Conservation (phyloP, 2,888 invertebrate species). For the Copidosoma aretas region DNA sequence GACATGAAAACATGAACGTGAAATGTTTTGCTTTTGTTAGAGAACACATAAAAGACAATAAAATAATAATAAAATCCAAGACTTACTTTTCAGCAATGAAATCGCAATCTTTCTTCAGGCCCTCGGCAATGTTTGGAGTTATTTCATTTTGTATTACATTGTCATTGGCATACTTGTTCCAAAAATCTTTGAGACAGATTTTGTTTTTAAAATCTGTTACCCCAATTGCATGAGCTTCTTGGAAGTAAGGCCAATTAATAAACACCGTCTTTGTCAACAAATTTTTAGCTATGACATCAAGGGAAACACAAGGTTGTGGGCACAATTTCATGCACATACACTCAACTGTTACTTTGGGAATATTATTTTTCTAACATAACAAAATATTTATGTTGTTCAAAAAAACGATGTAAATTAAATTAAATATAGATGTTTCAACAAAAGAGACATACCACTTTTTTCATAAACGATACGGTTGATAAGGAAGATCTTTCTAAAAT, state of each 20-base stretch:
- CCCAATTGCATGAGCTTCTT: constrained; percentile 76
- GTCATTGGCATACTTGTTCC: constrained; percentile 38
- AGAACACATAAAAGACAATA: not conserved
- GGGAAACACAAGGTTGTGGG: constrained; percentile 60
- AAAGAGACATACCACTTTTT: constrained; percentile 53
- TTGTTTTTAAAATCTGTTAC: constrained; percentile 67
- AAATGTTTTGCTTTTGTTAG: too few species aligned
- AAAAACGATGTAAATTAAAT: constrained; percentile 20
- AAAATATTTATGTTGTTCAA: constrained; percentile 9
- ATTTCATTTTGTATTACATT: constrained; percentile 15
- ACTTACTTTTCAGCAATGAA: constrained; percentile 67
- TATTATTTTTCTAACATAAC: not conserved
- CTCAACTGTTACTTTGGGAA: not conserved
- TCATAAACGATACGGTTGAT: not conserved
- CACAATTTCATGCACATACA: constrained; percentile 75
- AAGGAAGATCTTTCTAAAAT: constrained; percentile 66
- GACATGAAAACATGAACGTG: too few species aligned
- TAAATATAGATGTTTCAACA: not conserved
- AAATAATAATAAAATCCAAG: constrained; percentile 49
- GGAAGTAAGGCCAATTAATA: constrained; percentile 92
- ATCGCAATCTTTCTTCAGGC: not conserved
- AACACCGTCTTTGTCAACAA: constrained; percentile 77
- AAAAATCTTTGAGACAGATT: constrained; percentile 31
- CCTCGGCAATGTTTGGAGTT: not conserved
- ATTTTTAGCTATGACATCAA: constrained; percentile 68